A percentile compares a stretch with the other conserved stretches of the same genome.
Conservation (phyloP, 2,797 vertebrate species). For the Gila robusta region DNA sequence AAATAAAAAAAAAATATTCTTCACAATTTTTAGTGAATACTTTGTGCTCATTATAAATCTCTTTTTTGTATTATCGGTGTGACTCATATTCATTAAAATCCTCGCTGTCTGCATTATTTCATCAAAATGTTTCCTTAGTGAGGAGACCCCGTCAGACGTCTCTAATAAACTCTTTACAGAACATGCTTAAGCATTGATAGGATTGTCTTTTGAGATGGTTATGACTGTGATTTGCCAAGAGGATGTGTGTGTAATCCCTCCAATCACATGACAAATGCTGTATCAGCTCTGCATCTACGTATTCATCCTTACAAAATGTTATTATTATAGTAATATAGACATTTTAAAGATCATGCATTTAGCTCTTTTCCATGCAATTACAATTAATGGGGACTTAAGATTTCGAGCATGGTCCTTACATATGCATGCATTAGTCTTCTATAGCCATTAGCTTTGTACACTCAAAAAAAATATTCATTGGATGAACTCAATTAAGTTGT, state of each 20-base stretch:
- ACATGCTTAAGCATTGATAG: slow-evolving; percentile 19
- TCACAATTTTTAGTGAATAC: neutral
- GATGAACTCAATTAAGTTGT: too few species aligned
- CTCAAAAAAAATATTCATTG: too few species aligned
- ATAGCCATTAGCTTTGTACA: too few species aligned
- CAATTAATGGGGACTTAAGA: neutral
- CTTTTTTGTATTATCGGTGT: slow-evolving; percentile 12
- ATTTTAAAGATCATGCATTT: neutral
- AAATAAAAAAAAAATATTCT: neutral
- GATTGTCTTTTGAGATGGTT: slow-evolving; percentile 38
- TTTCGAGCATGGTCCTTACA: neutral
- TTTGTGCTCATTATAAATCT: neutral
- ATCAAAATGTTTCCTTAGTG: slow-evolving; percentile 29
- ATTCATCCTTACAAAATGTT: slow-evolving; percentile 10
- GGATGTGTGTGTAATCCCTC: slow-evolving; percentile 4
- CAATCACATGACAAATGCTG: neutral
- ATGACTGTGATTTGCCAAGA: slow-evolving; percentile 17
- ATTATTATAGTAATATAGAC: neutral
- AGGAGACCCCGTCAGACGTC: neutral
- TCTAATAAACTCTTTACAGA: slow-evolving; percentile 9
- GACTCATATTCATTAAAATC: slow-evolving; percentile 23
- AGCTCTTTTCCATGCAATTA: neutral
- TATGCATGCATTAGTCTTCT: neutral
- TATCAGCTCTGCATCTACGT: neutral
- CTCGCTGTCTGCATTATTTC: slow-evolving; percentile 9